Conservation (phyloP, 1,140 invertebrate genomes). For the Bombus balteatus region DNA sequence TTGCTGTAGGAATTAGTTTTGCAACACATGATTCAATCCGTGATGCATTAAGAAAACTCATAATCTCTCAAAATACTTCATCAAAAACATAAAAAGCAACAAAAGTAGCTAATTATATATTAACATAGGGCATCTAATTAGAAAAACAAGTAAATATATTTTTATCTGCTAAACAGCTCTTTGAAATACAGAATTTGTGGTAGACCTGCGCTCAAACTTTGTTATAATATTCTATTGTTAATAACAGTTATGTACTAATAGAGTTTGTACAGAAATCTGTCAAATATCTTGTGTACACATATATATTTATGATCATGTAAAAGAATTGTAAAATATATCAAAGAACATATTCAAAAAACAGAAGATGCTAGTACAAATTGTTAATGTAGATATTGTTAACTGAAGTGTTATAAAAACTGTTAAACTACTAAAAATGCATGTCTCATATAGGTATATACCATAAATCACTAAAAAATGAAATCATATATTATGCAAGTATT, state of each 20-base stretch:
- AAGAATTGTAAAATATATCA: conserved; percentile 20
- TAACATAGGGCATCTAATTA: conserved; percentile 29
- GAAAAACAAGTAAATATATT: conserved; percentile 26
- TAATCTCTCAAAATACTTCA: conserved; percentile 14
- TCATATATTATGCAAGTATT: conserved; percentile 20
- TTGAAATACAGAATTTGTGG: background rate
- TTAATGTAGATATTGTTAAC: conserved; percentile 65
- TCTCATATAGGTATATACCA: background rate
- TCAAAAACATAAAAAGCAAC: conserved; percentile 8
- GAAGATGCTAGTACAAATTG: conserved; percentile 62
- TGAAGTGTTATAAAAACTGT: conserved; percentile 57
- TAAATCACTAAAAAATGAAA: conserved; percentile 18
- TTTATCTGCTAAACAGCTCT: conserved; percentile 13
- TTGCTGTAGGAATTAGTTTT: conserved; percentile 99
- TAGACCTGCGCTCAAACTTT: background rate
- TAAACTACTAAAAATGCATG: conserved; percentile 49
- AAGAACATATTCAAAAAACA: conserved; percentile 26
- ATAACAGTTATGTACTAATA: background rate
- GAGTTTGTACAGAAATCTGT: conserved; percentile 6
- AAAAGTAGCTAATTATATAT: conserved; percentile 16
- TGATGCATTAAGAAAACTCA: conserved; percentile 82
- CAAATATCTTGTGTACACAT: background rate
- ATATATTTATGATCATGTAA: conserved; percentile 25
- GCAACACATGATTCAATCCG: conserved; percentile 95
- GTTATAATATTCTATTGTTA: background rate